Evolutionary conservation across 30 jellyfish, hydroid and myxozoan genomes (phyloP), one percentile per base, ranked within the genome.

Genomic region (Hydractinia echinata): DNA sequence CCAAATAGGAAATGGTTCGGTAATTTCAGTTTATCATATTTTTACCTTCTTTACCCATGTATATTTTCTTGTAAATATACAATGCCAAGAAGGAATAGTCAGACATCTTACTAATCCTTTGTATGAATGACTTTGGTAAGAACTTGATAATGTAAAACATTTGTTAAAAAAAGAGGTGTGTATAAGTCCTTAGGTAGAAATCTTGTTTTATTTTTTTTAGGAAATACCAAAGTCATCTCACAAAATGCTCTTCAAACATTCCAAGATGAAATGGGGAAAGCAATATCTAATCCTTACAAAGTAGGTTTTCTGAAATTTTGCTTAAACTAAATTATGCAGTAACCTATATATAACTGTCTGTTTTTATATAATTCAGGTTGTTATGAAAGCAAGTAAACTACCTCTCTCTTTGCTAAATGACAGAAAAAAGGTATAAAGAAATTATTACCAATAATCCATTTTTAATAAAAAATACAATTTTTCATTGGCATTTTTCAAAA

Each of bases 1-100:
- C 99, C 99, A 49, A 94, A 94, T 66, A 84, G 99, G 80, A 89
- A 88, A 78, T 94, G 99, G 99, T 94, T 94, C 89, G 97, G 99
- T 94, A 64, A 68, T 88, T 82, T 51, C 53, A 66, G 13, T 39
- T 51, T 67, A 9, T 10, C 7, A 16, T 10, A 30, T 64, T 8
- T 64, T 0, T 7, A n/a, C 8, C 19, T 64, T 7, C 39, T 6
- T 64, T 51, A 64, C 18, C 10, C 51, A 6, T 11, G 15, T 11
- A 11, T 58, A 58, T 64, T 64, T 64, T 4, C 39, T 7, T 1
- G 18, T 64, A 64, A 30, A 30, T 30, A n/a, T n/a, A n/a, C n/a
- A n/a, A n/a, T n/a, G n/a, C n/a, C n/a, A n/a, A n/a, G n/a, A n/a
- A n/a, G n/a, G n/a, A n/a, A n/a, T n/a, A n/a, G n/a, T n/a, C n/a